Evolutionary conservation across 64 coral and sea anemone species (phyloP).

Genomic region (Stichodactyla mertensii): DNA sequence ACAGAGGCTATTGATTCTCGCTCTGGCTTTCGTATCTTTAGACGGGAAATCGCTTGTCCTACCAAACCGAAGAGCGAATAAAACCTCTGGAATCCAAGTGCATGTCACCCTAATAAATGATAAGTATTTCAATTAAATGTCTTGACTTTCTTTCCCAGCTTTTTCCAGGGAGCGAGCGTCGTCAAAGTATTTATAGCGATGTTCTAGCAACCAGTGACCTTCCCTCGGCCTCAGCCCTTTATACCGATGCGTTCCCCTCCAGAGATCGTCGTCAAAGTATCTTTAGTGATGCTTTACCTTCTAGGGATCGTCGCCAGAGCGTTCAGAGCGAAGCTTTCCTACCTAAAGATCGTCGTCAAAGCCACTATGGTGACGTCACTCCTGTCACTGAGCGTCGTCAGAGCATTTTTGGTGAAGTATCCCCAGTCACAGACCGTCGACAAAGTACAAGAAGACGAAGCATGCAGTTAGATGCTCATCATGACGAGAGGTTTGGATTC

Average conservation of each 20-base stretch:
- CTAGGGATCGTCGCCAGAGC: not conserved
- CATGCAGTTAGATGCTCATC: not conserved
- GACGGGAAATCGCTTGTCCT: too few relatives aligned
- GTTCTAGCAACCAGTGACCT: too few relatives aligned
- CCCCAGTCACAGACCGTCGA: not conserved
- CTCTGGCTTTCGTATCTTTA: too few relatives aligned
- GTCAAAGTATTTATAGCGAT: too few relatives aligned
- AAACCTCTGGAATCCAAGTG: too few relatives aligned
- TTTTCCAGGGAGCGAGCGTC: too few relatives aligned
- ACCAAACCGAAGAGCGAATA: too few relatives aligned
- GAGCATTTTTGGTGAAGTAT: not conserved
- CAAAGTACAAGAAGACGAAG: not conserved
- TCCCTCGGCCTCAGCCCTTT: not conserved
- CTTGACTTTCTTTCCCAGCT: too few relatives aligned
- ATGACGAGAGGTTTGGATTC: not conserved
- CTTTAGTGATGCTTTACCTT: not conserved
- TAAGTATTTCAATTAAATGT: too few relatives aligned
- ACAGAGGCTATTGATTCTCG: too few relatives aligned
- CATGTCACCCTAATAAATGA: too few relatives aligned
- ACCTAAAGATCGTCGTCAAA: not conserved
- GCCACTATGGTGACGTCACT: not conserved
- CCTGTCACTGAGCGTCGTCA: not conserved
- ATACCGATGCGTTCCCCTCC: too few relatives aligned
- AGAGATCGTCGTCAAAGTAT: not conserved
- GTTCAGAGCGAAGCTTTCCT: not conserved